phyloP scores from a whole-genome alignment of 2,888 invertebrate genomes.

The Caradrina clavipalpis region DNA sequence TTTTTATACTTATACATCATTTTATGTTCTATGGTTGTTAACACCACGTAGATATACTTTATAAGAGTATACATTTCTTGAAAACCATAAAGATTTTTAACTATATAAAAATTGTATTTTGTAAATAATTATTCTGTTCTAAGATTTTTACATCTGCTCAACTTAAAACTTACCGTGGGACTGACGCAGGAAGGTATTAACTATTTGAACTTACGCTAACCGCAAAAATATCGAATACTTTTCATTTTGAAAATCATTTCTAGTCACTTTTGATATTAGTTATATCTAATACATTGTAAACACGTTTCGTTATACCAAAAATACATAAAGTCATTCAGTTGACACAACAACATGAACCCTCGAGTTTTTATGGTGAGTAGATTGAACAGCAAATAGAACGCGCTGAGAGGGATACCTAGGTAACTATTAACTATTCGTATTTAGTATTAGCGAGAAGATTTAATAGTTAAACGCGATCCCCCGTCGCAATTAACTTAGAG shows the following conservation, averaged over 20 bases:
- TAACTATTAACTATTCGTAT: slow-evolving; percentile 61
- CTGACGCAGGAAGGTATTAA: slow-evolving; percentile 69
- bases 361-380: slow-evolving; percentile 73
- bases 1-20: slow-evolving; percentile 74
- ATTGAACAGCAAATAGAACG: slow-evolving; percentile 59
- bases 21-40: slow-evolving; percentile 78
- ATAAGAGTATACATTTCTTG: slow-evolving; percentile 83
- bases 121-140: slow-evolving; percentile 89
- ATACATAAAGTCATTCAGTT: slow-evolving; percentile 16
- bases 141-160: slow-evolving; percentile 89
- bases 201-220: slow-evolving; percentile 37
- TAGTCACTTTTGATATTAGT: slow-evolving; percentile 76
- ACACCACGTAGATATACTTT: slow-evolving; percentile 84
- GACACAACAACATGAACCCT: slow-evolving; percentile 42
- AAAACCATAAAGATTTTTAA: slow-evolving; percentile 80
- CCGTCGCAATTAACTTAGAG: slow-evolving; percentile 67
- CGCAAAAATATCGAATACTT: slow-evolving; percentile 32
- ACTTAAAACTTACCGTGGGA: slow-evolving; percentile 87
- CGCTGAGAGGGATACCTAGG: slow-evolving; percentile 44
- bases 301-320: slow-evolving; percentile 62
- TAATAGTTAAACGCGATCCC: slow-evolving; percentile 67
- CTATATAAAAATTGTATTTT: slow-evolving; percentile 83
- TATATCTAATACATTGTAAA: slow-evolving; percentile 48
- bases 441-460: slow-evolving; percentile 62
- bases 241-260: slow-evolving; percentile 64